Conservation (phyloP, 1,140 invertebrate species). For the Sitodiplosis mosellana region DNA sequence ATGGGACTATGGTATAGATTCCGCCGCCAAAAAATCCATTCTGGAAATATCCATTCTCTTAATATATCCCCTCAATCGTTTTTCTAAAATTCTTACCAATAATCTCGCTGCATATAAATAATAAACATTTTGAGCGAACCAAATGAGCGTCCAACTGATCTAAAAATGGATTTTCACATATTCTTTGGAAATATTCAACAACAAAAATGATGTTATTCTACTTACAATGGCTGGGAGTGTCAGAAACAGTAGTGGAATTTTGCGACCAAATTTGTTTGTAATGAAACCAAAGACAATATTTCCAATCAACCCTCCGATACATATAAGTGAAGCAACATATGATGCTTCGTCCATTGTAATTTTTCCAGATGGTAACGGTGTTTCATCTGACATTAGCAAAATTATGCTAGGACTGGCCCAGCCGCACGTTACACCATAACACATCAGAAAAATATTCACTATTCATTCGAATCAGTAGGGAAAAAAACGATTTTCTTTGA, state of each 20-base stretch:
- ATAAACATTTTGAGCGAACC: not conserved
- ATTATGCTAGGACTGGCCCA: constrained; percentile 25
- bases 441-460: constrained; percentile 25
- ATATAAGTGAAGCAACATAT: constrained; percentile 21
- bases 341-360: constrained; percentile 18
- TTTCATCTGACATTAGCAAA: constrained; percentile 16
- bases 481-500: constrained; percentile 1
- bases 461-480: too few relatives aligned
- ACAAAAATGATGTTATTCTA: not conserved
- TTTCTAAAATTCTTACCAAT: constrained; percentile 35
- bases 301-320: constrained; percentile 17
- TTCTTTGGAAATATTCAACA: not conserved
- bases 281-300: constrained; percentile 19
- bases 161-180: not conserved
- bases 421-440: constrained; percentile 24
- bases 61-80: constrained; percentile 1
- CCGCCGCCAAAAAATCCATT: constrained; percentile 8
- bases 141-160: constrained; percentile 1
- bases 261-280: constrained; percentile 25
- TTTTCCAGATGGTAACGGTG: constrained; percentile 12
- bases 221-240: constrained; percentile 22
- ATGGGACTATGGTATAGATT: constrained; percentile 23
- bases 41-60: not conserved
- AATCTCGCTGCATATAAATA: constrained; percentile 23
- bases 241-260: constrained; percentile 22